phyloP scores from a whole-genome alignment of 1,140 invertebrate species.

The Branchinecta lindahli region DNA sequence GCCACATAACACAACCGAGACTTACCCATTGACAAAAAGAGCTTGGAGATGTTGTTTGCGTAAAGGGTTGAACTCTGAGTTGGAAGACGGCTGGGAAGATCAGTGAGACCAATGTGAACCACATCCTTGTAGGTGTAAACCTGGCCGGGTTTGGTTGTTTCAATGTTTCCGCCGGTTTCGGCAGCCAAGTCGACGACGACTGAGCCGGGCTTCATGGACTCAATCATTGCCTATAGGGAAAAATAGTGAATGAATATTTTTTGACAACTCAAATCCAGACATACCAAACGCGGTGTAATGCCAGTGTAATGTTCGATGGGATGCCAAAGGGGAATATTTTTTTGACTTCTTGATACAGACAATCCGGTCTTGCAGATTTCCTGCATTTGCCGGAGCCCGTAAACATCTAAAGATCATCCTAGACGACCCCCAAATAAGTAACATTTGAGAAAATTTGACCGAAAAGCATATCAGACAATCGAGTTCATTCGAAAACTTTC shows the following conservation, averaged over 20 bases:
- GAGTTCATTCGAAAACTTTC: no score
- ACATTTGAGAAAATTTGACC: neutral
- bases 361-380: neutral
- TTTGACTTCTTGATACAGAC: no score
- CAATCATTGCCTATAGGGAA: constrained; percentile 50
- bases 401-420: no score
- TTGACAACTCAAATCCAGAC: no score
- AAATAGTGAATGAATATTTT: no score
- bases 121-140: constrained; percentile 58
- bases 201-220: constrained; percentile 71
- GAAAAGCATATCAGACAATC: neutral
- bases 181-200: constrained; percentile 78
- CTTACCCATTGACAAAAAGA: constrained; percentile 53
- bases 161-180: constrained; percentile 74
- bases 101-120: constrained; percentile 67
- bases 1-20: constrained; percentile 27
- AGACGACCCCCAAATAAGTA: no score
- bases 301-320: no score
- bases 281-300: no score
- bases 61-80: constrained; percentile 73
- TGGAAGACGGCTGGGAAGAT: constrained; percentile 65
- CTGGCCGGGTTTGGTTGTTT: constrained; percentile 64
- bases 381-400: no score
- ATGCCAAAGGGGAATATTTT: no score
- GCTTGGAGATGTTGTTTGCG: constrained; percentile 78